Base-by-base conservation (phyloP, 2,113 vertebrate genomes). In the Rhadina sibilatrix region DNA sequence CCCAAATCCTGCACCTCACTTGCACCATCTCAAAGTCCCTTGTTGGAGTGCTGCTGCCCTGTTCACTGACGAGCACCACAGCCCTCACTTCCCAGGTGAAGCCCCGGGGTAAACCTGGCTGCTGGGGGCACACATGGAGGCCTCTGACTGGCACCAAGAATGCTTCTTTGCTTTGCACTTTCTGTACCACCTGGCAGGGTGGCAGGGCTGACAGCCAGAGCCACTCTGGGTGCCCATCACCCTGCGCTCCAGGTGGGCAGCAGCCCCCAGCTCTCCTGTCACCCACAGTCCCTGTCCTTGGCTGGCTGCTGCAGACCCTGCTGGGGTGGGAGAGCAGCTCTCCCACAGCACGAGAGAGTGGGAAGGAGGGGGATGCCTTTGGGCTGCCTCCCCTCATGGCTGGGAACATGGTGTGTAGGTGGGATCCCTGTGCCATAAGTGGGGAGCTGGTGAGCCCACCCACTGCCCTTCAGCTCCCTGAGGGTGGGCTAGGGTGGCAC, bases 31-130 rank as follows among this genome's bases (percentile, higher is more conserved):
- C 76, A 5, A 37, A 69, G 85, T 10, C 84, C 76, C 71, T 87
- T 60, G 71, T 54, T 28, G 50, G 13, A 87, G 68, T 35, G 66
- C 74, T 30, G 87, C 49, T 49, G 54, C 60, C 66, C 79, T 0
- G 0, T 53, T 60, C 14, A 4, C 54, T 9, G 80, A 28, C 0
- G 3, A 76, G 5, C 5, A 5, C 4, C 71, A 22, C 1, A 2
- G 15, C 74, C 49, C 28, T 60, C 5, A 2, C 60, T 81, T 85
- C 56, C 75, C 87, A 24, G 2, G 15, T 2, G 3, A 59, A 70
- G 47, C 72, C 75, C 61, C 64, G 2, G 2, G 71, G 25, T 7
- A 24, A 42, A 20, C 28, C 47, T 11, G 54, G 49, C 75, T 60
- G 68, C 9, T 28, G 60, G 64, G 65, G 83, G 14, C 6, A 5